These are phyloP conservation scores for Onthophagus taurus DNA, from an alignment of 1,140 invertebrate genomes.

Conservation along the genomic window DNA sequence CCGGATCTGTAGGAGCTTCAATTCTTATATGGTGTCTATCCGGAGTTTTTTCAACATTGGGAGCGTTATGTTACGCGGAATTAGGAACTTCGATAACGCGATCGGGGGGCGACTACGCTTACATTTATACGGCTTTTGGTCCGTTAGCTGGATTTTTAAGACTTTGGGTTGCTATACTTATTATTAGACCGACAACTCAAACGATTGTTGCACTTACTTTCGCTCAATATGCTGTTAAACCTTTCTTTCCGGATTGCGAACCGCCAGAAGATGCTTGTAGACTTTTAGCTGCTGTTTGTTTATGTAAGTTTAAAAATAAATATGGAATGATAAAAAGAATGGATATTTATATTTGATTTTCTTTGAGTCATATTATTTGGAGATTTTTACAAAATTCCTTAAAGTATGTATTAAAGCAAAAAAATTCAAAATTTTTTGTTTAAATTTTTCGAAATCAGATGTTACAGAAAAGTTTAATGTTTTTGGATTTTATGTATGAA, in stretches of 20 bases:
- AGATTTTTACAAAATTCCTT: too few relatives aligned
- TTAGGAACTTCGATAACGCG: conserved; percentile 70
- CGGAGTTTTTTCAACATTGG: conserved; percentile 64
- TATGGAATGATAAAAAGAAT: too few relatives aligned
- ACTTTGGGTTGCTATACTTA: conserved; percentile 78
- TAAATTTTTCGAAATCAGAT: too few relatives aligned
- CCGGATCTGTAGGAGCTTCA: conserved; percentile 56
- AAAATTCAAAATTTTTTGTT: too few relatives aligned
- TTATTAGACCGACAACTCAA: conserved; percentile 74
- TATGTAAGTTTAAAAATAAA: conserved; percentile 71
- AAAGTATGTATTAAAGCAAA: too few relatives aligned
- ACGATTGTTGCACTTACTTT: conserved; percentile 78
- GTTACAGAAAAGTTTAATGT: too few relatives aligned
- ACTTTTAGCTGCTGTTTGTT: conserved; percentile 61
- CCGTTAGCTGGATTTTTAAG: conserved; percentile 79
- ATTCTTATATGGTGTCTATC: conserved; percentile 65
- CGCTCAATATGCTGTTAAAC: conserved; percentile 69
- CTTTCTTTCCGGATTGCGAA: conserved; percentile 67
- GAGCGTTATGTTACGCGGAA: conserved; percentile 78
- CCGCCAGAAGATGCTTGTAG: conserved; percentile 55
- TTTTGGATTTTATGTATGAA: too few relatives aligned
- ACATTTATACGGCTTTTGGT: conserved; percentile 79
- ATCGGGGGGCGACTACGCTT: conserved; percentile 83
- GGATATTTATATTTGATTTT: too few relatives aligned
- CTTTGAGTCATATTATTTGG: too few relatives aligned